These are phyloP conservation scores for Pseudomyrmex cubaensis DNA, from an alignment of 1,140 invertebrate species.

Conservation along the genomic window DNA sequence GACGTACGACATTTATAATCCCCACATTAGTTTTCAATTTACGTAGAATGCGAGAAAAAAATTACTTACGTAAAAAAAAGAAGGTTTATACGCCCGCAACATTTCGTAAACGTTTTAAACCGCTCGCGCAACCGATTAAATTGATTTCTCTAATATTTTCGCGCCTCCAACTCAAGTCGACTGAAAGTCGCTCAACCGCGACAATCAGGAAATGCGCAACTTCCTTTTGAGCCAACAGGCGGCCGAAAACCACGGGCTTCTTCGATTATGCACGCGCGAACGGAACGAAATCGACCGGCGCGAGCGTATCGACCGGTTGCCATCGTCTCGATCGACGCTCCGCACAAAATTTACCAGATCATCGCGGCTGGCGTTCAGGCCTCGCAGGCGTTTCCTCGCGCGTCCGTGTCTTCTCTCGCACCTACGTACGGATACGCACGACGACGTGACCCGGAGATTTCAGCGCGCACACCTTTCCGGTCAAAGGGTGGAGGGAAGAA, in stretches of 20 bases:
- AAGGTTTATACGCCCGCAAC: too few relatives aligned
- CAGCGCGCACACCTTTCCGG: slow-evolving; percentile 24
- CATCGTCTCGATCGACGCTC: slow-evolving; percentile 30
- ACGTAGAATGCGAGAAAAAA: neutral
- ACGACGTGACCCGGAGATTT: neutral
- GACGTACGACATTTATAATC: neutral
- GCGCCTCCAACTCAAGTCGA: neutral
- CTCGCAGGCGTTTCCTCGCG: slow-evolving; percentile 23
- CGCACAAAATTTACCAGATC: slow-evolving; percentile 65
- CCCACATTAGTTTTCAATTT: neutral
- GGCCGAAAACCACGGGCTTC: slow-evolving; percentile 62
- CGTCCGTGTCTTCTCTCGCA: slow-evolving; percentile 6
- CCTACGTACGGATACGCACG: neutral
- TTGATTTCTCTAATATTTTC: slow-evolving; percentile 4
- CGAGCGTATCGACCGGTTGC: slow-evolving; percentile 57
- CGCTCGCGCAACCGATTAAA: neutral
- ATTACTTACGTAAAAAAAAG: neutral
- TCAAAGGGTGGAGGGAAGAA: neutral
- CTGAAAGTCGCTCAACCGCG: slow-evolving; percentile 9
- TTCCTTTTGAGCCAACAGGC: slow-evolving; percentile 10
- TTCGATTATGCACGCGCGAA: slow-evolving; percentile 69
- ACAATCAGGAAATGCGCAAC: slow-evolving; percentile 30
- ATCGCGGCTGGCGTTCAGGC: slow-evolving; percentile 44
- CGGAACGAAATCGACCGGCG: slow-evolving; percentile 63
- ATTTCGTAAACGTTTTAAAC: neutral